A percentile compares a stretch with the other conserved stretches of the same genome.
These are phyloP conservation scores for Tympanoctomys barrerae DNA, from an alignment of 2,797 vertebrate species.

Conservation along the genomic window DNA sequence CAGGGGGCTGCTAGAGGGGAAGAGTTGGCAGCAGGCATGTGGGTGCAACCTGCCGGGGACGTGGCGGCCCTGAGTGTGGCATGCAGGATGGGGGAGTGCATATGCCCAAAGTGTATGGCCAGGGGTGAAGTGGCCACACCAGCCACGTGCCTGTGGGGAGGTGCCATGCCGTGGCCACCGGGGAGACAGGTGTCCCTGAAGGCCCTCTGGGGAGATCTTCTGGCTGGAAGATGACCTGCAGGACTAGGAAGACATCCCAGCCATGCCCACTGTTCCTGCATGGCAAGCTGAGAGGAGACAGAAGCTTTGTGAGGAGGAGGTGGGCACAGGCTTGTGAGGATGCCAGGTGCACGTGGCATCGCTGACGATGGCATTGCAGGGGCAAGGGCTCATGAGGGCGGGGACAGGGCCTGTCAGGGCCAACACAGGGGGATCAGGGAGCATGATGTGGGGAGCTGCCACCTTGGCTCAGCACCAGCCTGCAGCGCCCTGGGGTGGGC, in stretches of 20 bases:
- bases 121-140: rapidly evolving
- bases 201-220: neutral
- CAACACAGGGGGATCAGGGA: rapidly evolving
- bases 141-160: rapidly evolving
- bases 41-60: neutral
- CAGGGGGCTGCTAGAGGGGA: neutral
- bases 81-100: rapidly evolving
- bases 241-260: neutral
- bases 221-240: rapidly evolving
- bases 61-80: rapidly evolving
- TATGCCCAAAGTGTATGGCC: neutral
- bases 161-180: rapidly evolving
- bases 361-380: neutral
- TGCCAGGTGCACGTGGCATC: rapidly evolving
- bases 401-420: neutral
- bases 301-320: neutral
- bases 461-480: rapidly evolving
- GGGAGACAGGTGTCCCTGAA: rapidly evolving
- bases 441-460: rapidly evolving
- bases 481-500: neutral
- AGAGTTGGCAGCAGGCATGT: rapidly evolving
- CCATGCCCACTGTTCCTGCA: rapidly evolving
- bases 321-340: rapidly evolving
- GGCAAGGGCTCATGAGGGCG: rapidly evolving
- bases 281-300: neutral